Base-by-base conservation (phyloP, 2,797 vertebrate species). In the Poliocrania exsul region DNA sequence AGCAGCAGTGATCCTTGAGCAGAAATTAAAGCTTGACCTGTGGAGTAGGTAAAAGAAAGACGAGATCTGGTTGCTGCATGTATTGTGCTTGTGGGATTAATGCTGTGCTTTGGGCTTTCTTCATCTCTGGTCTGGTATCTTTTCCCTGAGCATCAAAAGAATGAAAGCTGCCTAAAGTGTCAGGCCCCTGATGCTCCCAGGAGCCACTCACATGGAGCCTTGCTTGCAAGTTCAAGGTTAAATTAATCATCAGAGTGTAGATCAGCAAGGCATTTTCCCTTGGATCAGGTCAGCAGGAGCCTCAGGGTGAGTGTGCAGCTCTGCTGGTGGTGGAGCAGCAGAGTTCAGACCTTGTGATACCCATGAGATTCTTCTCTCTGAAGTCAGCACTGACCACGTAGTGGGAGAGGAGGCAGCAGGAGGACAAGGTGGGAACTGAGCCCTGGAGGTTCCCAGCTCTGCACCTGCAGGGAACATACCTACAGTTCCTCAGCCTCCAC, bases 11-110 rank as follows among this genome's bases (percentile, higher is more conserved):
- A 85, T 78, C 61, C 84, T 78, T 57, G 64, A 83, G 51, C 1
- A 1, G 91, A 96, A 96, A 93, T 89, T 80, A 53, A 80, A 87
- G 46, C 60, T 91, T 93, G 71, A 67, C 71, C 57, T 91, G 75
- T 37, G 10, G 35, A 6, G 38, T 60, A 81, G 86, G 83, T 79
- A 86, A 65, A 88, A 77, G 54, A 49, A 77, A 81, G 1, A 49
- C 18, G 33, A 75, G 47, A 37, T 62, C 5, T 84, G 29, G 6
- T 37, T 81, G 80, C 75, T 88, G 33, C 33, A 15, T 29, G 38
- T 57, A 7, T 57, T 65, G 40, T 86, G 35, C 28, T 54, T 20
- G 6, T 53, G 86, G n/a, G 14, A 65, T 70, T 54, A 86, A 88
- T 81, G 42, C 77, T 37, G 13, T n/a, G 42, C 40, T 47, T 79